Conservation (phyloP, 2,797 vertebrate genomes). For the Periophthalmus magnuspinnatus region DNA sequence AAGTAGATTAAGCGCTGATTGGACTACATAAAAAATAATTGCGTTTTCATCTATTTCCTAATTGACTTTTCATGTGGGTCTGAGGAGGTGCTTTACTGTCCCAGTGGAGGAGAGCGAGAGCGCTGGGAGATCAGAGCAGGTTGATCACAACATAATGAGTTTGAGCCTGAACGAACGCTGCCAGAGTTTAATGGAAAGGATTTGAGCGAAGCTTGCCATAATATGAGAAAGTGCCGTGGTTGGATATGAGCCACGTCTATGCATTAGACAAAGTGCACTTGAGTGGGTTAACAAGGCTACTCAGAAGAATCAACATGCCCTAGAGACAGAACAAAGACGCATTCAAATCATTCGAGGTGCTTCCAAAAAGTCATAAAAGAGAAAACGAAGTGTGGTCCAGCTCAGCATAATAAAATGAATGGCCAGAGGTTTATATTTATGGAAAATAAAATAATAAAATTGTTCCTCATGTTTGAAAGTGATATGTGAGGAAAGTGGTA, state of each 20-base stretch:
- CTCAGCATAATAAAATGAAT: constrained; percentile 21
- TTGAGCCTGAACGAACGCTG: constrained; percentile 24
- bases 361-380: constrained; percentile 46
- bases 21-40: constrained; percentile 14
- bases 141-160: constrained; percentile 52
- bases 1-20: constrained; percentile 10
- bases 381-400: not conserved
- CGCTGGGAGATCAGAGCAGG: constrained; percentile 26
- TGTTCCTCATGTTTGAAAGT: constrained; percentile 22
- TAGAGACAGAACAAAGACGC: constrained; percentile 44
- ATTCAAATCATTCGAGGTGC: constrained; percentile 37
- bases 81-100: constrained; percentile 22
- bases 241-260: constrained; percentile 61
- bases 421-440: constrained; percentile 19
- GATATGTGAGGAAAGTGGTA: constrained; percentile 15
- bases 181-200: constrained; percentile 39
- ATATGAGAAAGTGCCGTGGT: constrained; percentile 50
- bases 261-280: constrained; percentile 76
- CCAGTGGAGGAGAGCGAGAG: not conserved
- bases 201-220: constrained; percentile 59
- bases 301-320: constrained; percentile 46
- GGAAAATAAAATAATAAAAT: constrained; percentile 24
- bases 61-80: constrained; percentile 45
- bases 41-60: constrained; percentile 16
- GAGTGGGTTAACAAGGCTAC: constrained; percentile 67